Evolutionary conservation across 1,140 invertebrate genomes (phyloP).

Genomic region (Vanessa tameamea): DNA sequence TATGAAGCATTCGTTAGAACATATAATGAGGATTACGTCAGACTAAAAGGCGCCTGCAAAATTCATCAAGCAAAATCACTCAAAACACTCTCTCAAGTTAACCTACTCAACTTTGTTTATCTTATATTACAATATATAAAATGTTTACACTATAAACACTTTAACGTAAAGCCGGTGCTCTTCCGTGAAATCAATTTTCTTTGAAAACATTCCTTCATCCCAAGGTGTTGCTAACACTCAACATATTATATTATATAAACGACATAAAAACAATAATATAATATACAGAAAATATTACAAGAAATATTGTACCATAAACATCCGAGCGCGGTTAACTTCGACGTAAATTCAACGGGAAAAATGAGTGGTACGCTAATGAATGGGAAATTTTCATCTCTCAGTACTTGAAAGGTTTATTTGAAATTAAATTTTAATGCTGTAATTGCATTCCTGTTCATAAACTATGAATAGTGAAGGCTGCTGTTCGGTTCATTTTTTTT

Average conservation of each 20-base stretch:
- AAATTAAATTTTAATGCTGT: slow-evolving; percentile 31
- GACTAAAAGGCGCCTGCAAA: neutral
- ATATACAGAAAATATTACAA: neutral
- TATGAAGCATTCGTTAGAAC: too few species aligned
- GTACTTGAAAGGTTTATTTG: slow-evolving; percentile 26
- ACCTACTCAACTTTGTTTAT: neutral
- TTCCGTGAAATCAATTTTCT: slow-evolving; percentile 1
- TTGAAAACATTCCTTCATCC: neutral
- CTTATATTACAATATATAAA: neutral
- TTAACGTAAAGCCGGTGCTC: neutral
- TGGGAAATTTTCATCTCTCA: slow-evolving; percentile 26
- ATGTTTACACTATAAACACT: slow-evolving; percentile 1
- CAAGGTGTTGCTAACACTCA: neutral
- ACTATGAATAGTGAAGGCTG: slow-evolving; percentile 20
- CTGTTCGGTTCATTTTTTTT: neutral
- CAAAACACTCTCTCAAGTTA: neutral
- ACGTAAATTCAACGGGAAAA: slow-evolving; percentile 33
- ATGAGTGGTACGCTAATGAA: slow-evolving; percentile 33
- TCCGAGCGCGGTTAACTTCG: slow-evolving; percentile 13
- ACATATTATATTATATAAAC: neutral
- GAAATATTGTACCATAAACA: neutral
- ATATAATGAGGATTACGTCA: too few species aligned
- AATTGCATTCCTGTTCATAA: slow-evolving; percentile 29
- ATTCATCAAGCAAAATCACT: neutral
- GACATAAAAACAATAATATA: neutral